These are phyloP conservation scores for Agapornis roseicollis DNA, from an alignment of 2,113 vertebrate genomes.

Conservation along the genomic window DNA sequence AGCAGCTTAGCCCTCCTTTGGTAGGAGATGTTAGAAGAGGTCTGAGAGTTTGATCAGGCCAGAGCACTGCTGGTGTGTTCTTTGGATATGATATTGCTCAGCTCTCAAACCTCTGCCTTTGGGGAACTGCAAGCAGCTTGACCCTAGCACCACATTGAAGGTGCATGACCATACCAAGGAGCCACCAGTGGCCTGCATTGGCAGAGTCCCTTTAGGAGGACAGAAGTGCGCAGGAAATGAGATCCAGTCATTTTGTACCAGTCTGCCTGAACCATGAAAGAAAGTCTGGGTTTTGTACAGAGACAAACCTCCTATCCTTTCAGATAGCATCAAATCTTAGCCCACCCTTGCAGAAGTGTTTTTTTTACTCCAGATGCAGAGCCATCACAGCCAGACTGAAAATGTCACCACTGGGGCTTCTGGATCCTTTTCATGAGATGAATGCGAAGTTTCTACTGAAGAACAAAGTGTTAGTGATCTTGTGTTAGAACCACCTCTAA, in stretches of 20 bases:
- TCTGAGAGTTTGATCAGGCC: not conserved
- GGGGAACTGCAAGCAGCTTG: not conserved
- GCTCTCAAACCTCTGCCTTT: not conserved
- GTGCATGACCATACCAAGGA: not conserved
- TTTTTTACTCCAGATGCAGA: not conserved
- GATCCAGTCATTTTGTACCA: not conserved
- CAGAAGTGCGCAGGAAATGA: not conserved
- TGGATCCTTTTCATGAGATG: not conserved
- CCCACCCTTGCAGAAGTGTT: not conserved
- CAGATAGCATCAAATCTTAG: not conserved
- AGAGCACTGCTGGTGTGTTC: fast-evolving
- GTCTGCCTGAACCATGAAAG: not conserved
- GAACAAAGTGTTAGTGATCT: not conserved
- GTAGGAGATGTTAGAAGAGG: not conserved
- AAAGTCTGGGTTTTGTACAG: not conserved
- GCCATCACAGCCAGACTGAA: not conserved
- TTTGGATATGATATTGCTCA: not conserved
- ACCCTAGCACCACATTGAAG: fast-evolving
- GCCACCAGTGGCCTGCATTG: not conserved
- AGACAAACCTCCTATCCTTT: not conserved
- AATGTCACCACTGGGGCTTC: not conserved
- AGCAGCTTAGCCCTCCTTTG: not conserved
- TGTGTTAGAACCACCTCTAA: not conserved
- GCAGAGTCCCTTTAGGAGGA: fast-evolving
- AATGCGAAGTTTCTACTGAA: not conserved